Evolutionary conservation across 2,888 invertebrate genomes (phyloP), one percentile per base, ranked within the genome.

Genomic region (Sisyra terminalis): DNA sequence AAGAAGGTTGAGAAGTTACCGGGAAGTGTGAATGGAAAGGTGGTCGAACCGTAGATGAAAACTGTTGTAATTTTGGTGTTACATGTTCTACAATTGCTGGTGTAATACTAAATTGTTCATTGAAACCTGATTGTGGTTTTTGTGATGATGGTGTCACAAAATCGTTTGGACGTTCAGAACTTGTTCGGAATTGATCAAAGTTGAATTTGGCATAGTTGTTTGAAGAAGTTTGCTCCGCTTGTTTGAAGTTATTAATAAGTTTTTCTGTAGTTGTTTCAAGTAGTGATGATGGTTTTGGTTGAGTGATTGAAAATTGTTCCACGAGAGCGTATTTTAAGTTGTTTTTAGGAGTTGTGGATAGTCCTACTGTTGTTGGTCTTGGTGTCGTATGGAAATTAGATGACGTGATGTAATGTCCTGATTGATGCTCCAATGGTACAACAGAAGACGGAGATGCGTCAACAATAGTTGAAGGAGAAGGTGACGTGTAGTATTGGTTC

Each of bases 251-350:
- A 43, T 45, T 43, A 45, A 42, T 45, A 10, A 15, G n/a, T 10
- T 5, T 18, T 37, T 13, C 1, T 2, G 18, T 37, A 10, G 43
- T 44, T 40, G 37, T 41, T 16, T 29, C 39, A 46, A 29, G 39
- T 14, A 41, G 29, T 32, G 45, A 48, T 32, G 45, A 48, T 9
- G 45, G 42, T 16, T 49, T 46, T 31, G 49, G 46, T 30, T 44
- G 47, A 8, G 46, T 29, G 7, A 51, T 46, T 13, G 52, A 48
- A 50, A 57, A 58, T 39, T 59, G 55, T 49, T 60, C 58, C 13
- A 59, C 46, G 31, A 57, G 53, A 1, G 57, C 57, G 40, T 58
- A 60, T 35, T 13, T 15, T 3, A 35, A 11, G 11, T 35, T 13
- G 11, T 35, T 35, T 2, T 15, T 15, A 9, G 35, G 14, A 35